Conservation (phyloP, 2,113 vertebrate species). For the Notothenia rossii region DNA sequence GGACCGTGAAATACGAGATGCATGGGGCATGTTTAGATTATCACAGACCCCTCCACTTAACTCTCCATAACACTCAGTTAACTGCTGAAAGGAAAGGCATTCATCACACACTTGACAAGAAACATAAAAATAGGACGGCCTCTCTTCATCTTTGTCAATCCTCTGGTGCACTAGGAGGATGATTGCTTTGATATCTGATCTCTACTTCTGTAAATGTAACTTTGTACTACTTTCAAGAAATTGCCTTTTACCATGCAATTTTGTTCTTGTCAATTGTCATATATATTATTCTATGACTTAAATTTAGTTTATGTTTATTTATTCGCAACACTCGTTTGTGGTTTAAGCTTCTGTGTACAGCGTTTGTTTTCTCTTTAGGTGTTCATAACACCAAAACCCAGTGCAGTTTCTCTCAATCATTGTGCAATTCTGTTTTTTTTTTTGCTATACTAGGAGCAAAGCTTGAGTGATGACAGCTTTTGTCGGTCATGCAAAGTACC, state of each 20-base stretch:
- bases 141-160: constrained; percentile 26
- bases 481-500: not conserved
- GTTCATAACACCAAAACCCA: not conserved
- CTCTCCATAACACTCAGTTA: constrained; percentile 50
- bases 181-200: constrained; percentile 4
- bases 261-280: not conserved
- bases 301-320: not conserved
- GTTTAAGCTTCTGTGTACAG: no score
- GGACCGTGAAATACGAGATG: constrained; percentile 73
- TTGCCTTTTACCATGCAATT: not conserved
- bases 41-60: constrained; percentile 72
- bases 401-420: not conserved
- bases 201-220: not conserved
- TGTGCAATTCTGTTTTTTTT: not conserved
- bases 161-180: constrained; percentile 1
- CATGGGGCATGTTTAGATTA: constrained; percentile 72
- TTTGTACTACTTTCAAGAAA: not conserved
- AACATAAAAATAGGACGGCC: constrained; percentile 46
- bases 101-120: constrained; percentile 60
- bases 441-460: not conserved
- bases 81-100: constrained; percentile 54
- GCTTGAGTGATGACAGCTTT: not conserved
- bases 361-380: not conserved
- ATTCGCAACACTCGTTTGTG: no score
- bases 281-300: not conserved